Evolutionary conservation across 2,888 invertebrate genomes (phyloP).

Genomic region (Latrodectus hesperus): DNA sequence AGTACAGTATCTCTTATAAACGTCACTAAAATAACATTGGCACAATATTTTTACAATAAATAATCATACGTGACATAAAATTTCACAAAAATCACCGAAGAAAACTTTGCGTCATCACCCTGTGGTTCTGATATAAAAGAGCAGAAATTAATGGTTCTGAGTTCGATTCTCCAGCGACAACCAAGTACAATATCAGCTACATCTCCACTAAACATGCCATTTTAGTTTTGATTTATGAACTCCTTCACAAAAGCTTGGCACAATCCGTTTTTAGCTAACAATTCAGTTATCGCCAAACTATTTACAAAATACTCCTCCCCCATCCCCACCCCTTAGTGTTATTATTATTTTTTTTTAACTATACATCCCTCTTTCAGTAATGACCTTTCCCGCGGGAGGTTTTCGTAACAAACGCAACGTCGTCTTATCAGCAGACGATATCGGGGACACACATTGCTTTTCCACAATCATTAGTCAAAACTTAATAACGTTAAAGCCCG

Average conservation of each 20-base stretch:
- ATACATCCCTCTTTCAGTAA: background rate
- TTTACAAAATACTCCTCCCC: background rate
- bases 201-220: background rate
- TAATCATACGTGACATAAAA: too few relatives aligned
- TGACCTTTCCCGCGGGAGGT: background rate
- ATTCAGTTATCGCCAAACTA: slow-evolving; percentile 5
- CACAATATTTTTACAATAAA: too few relatives aligned
- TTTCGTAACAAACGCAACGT: background rate
- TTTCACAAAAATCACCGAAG: too few relatives aligned
- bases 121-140: too few relatives aligned
- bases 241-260: background rate
- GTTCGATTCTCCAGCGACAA: background rate
- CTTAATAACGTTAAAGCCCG: slow-evolving; percentile 52
- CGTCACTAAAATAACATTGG: too few relatives aligned
- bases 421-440: background rate
- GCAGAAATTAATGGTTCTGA: background rate
- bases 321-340: background rate
- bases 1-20: too few relatives aligned
- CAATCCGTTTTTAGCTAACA: background rate
- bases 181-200: background rate
- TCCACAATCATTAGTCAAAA: slow-evolving; percentile 57
- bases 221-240: background rate
- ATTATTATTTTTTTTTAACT: background rate
- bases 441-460: background rate
- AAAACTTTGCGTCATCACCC: too few relatives aligned